Conservation (phyloP, 2,113 vertebrate genomes). For the Mustela lutreola region DNA sequence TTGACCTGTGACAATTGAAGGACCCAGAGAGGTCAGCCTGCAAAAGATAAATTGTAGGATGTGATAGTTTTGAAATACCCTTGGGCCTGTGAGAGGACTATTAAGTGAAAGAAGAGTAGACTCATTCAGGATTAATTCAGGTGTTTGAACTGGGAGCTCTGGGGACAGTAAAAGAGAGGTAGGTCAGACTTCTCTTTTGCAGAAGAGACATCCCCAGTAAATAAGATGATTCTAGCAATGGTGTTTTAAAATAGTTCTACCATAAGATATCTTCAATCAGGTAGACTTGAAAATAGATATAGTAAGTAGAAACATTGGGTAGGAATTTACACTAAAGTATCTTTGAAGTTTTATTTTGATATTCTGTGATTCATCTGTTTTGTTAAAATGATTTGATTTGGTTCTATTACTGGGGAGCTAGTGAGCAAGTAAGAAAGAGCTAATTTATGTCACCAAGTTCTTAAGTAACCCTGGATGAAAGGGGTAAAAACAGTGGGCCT, state of each 20-base stretch:
- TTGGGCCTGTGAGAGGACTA: background rate
- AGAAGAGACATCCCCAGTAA: background rate
- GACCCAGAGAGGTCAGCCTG: background rate
- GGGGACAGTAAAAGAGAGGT: background rate
- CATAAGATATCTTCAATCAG: background rate
- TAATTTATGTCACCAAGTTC: background rate
- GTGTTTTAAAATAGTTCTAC: background rate
- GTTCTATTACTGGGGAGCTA: background rate
- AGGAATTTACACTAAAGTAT: background rate
- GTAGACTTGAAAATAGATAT: background rate
- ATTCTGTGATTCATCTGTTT: conserved; percentile 9
- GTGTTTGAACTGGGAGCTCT: background rate
- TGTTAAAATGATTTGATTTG: conserved; percentile 1
- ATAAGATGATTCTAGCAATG: background rate
- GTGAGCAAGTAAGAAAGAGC: background rate
- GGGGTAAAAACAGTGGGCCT: background rate
- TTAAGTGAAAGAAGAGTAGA: background rate
- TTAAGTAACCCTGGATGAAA: background rate
- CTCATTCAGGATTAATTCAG: background rate
- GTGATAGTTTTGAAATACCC: conserved; percentile 20
- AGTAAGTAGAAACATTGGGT: background rate
- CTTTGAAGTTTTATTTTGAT: conserved; percentile 19
- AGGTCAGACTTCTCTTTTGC: background rate
- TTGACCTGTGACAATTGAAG: background rate
- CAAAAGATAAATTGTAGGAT: background rate